Evolutionary conservation across 2,888 invertebrate genomes (phyloP), one percentile per base, ranked within the genome.

Genomic region (Tachina fera): DNA sequence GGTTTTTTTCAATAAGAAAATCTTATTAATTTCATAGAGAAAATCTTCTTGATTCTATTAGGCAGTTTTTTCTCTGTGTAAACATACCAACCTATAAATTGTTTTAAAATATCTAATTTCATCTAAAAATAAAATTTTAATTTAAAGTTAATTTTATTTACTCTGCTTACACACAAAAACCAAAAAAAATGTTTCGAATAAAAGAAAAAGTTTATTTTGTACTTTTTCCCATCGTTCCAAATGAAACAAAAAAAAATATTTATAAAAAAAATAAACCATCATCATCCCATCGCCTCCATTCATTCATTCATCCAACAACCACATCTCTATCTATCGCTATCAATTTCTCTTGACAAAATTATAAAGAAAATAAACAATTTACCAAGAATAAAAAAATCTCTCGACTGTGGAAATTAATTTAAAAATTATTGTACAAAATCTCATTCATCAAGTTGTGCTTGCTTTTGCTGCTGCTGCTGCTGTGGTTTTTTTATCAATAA

Each of bases 331-430:
- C 63, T 67, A 39, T 58, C n/a, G 68, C 79, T 70, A 79, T 79
- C 74, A 74, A 84, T 79, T 74, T 75, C 79, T 70, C 74, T 68
- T 63, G 74, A 75, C 67, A 83, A 31, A 31, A 83, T 83, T 77
- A 67, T 56, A 84, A 56, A 78, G 47, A 78, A 72, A 72, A 78
- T 67, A 68, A 78, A 67, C 49, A 71, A 70, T 51, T 61, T 45
- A 3, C 19, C 6, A 31, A 31, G 6, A n/a, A 68, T 61, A 71
- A 68, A 43, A 47, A 76, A 47, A 56, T 45, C 13, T 71, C 58
- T 58, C 43, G 19, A 51, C 82, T 6, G 22, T 67, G 43, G 22
- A 83, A 72, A 67, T 63, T 16, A 45, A 31, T 19, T 67, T 45
- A 16, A 76, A 72, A n/a, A 65, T 39, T 9, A 2, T 43, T n/a